A percentile compares a stretch with the other conserved stretches of the same genome.
Evolutionary conservation across 2,888 invertebrate species (phyloP).

Genomic region (Auanema sp.): DNA sequence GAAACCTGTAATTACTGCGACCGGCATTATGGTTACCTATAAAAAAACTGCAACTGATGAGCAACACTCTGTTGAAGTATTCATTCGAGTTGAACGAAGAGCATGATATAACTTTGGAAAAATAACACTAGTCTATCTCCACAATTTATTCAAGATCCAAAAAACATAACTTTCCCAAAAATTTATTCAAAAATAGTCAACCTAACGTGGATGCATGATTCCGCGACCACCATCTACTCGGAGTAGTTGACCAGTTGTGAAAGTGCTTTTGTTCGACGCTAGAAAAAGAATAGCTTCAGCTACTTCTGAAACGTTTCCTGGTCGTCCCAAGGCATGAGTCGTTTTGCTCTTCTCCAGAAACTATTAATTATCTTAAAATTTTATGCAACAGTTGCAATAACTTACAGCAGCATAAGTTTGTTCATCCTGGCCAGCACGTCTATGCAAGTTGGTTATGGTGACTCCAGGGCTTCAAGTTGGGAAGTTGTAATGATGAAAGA

Average conservation of each 20-base stretch:
- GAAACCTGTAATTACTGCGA: slow-evolving; percentile 39
- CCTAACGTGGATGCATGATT: slow-evolving; percentile 56
- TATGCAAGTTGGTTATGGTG: slow-evolving; percentile 83
- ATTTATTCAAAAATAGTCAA: background rate
- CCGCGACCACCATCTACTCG: slow-evolving; percentile 86
- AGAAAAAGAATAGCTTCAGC: slow-evolving; percentile 87
- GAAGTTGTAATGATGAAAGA: background rate
- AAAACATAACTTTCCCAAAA: background rate
- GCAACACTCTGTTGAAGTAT: too few species aligned
- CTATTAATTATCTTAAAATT: slow-evolving; percentile 49
- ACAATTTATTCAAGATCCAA: background rate
- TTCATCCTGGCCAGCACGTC: slow-evolving; percentile 78
- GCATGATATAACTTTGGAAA: too few species aligned
- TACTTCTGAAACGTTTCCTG: slow-evolving; percentile 46
- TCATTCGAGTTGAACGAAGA: too few species aligned
- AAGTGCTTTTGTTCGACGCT: slow-evolving; percentile 82
- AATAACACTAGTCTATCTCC: too few species aligned
- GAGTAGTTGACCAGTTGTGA: slow-evolving; percentile 84
- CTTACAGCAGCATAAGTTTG: slow-evolving; percentile 65
- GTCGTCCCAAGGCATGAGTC: slow-evolving; percentile 79
- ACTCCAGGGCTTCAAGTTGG: slow-evolving; percentile 77
- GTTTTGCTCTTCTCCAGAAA: slow-evolving; percentile 82
- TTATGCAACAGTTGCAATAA: background rate
- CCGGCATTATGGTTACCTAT: slow-evolving; percentile 23
- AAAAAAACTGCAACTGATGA: slow-evolving; percentile 8